Evolutionary conservation across 2,888 invertebrate species (phyloP), one percentile per base, ranked within the genome.

Genomic region (Apoderus coryli): DNA sequence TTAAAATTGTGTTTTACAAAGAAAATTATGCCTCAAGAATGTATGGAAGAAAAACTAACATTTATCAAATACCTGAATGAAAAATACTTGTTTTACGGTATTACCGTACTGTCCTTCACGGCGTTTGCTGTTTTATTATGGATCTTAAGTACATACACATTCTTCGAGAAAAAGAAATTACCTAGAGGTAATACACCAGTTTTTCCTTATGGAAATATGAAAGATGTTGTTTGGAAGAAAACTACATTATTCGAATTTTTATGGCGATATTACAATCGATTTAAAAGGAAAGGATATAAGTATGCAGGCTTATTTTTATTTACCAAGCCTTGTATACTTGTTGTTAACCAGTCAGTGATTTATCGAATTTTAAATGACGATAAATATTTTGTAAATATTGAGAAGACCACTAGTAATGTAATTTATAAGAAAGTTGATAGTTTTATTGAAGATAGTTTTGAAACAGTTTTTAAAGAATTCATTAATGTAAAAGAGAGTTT

Each of bases 281-380:
- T 45, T 30, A 47, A 44, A 25, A 40, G 38, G 19, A 40, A 42
- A 26, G 32, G 35, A 6, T 38, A 29, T 15, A 38, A 35, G 22
- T 39, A 35, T 28, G 47, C 43, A 5, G 47, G 47, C 5, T 37
- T 47, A 16, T 47, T 38, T 34, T 25, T 47, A 14, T 44, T 46
- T 32, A 28, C 42, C 3, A 43, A 40, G 29, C 47, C 47, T 7
- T 35, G 36, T 7, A 27, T 46, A 13, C 16, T 47, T 6, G 12
- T 44, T 4, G 36, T 41, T 5, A 40, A 44, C 16, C 22, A 25
- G 2, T 7, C 16, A 12, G 23, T 40, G 16, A 35, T 35, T 3
- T 19, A 33, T n/a, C 28, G 25, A 15, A 19, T 41, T 25, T 27
- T 35, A 14, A 27, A 31, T 10, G 34, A 37, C 10, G 26, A 38